phyloP scores from a whole-genome alignment of 2,113 vertebrate genomes.

The Marmota flaviventris region DNA sequence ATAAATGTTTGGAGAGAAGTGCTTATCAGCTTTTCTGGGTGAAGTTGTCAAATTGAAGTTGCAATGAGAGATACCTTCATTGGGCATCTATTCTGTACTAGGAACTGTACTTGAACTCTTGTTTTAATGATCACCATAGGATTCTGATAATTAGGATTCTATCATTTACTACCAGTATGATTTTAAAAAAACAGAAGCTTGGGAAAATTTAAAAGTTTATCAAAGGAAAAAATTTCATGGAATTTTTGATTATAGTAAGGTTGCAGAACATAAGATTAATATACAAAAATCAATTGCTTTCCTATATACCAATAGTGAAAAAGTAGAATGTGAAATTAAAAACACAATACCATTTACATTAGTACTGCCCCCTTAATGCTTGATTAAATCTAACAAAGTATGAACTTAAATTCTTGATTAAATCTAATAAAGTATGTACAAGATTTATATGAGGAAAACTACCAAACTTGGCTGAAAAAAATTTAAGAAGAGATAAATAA shows the following conservation, averaged over 20 bases:
- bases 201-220: background rate
- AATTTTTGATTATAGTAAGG: background rate
- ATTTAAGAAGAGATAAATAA: background rate
- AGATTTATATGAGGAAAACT: background rate
- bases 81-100: background rate
- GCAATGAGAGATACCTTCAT: background rate
- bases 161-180: background rate
- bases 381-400: background rate
- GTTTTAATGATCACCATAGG: background rate
- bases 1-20: background rate
- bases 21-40: background rate
- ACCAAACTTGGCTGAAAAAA: background rate
- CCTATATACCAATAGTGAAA: background rate
- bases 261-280: background rate
- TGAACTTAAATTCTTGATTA: too few relatives aligned
- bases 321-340: background rate
- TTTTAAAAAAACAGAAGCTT: slow-evolving; percentile 15
- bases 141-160: background rate
- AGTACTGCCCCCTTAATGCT: background rate
- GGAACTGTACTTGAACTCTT: background rate
- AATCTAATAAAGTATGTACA: background rate
- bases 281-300: background rate
- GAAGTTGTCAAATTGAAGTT: background rate
- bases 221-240: background rate
- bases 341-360: background rate